Evolutionary conservation across 2,113 vertebrate species (phyloP), one percentile per base, ranked within the genome.

Genomic region (Cyprinodon variegatus): DNA sequence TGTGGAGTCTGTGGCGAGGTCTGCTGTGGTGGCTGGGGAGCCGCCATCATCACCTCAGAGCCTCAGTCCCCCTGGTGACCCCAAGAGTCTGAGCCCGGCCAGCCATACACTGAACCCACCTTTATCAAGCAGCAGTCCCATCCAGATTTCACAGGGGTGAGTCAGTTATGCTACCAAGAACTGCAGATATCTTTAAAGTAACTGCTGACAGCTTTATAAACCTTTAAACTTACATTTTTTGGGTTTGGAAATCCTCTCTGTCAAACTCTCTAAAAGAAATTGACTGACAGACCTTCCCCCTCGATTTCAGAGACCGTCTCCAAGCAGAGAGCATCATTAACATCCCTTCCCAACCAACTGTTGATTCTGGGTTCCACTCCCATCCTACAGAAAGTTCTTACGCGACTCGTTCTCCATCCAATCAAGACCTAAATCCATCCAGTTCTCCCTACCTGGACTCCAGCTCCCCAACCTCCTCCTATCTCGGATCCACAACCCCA

Each of bases 1-100:
- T 0, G 98, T 99, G 0, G 96, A 98, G 82, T 98, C 97, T 0
- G 96, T 99, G 81, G 98, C 96, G 0, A 95, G 96, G 81, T 97
- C 96, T 0, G 97, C 97, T 0, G 87, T 84, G 0, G 82, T 88
- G 0, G 91, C 90, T 0, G 95, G 94, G 41, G 95, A 93, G 41
- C 83, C 82, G 48, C 80, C 87, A 36, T 75, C 78, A 0, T 74
- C 93, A 4, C 92, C 94, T 0, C 29, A 76, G 2, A 60, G 87
- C 14, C 90, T 93, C 15, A 90, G 88, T 0, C 94, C 91, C 3
- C 78, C 76, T 11, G 83, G 73, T 0, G 96, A 97, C 57, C 60
- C 81, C 1, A 85, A 91, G 14, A 41, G 81, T 80, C 94, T 93
- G 82, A 88, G 90, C 78, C 84, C 88, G 11, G 11, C 74, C 0